Percentiles rank a stretch among this genome's conserved stretches.
Conservation (phyloP, 2,888 invertebrate genomes). For the Palloptera scutellata region DNA sequence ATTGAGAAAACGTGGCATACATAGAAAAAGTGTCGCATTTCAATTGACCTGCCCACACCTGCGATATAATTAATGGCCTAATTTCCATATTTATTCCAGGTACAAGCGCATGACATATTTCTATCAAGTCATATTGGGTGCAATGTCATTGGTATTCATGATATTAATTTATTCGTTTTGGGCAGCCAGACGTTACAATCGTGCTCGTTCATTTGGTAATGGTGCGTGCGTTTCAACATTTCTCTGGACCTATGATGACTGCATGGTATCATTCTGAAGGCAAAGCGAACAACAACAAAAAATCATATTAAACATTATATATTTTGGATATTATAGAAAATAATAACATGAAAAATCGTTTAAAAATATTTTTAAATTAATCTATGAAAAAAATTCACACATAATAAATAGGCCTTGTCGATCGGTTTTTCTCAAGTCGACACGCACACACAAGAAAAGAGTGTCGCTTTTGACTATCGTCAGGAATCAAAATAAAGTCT, state of each 20-base stretch:
- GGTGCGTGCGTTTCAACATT: conserved; percentile 41
- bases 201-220: conserved; percentile 39
- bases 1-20: no score
- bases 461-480: no score
- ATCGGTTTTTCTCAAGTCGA: no score
- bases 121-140: conserved; percentile 27
- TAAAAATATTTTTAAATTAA: neutral
- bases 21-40: no score
- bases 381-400: no score
- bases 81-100: conserved; percentile 29
- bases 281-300: neutral
- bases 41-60: no score
- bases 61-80: conserved; percentile 3
- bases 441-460: no score
- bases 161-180: conserved; percentile 34
- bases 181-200: conserved; percentile 41
- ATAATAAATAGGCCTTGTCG: no score
- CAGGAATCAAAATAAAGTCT: no score
- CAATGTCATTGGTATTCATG: conserved; percentile 32
- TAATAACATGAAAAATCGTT: neutral
- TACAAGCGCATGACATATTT: conserved; percentile 33
- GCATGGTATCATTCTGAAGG: conserved; percentile 37
- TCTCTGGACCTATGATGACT: conserved; percentile 42
- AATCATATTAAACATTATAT: neutral
- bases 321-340: no score